Evolutionary conservation across 2,888 invertebrate species (phyloP).

Genomic region (Galeruca laticollis): DNA sequence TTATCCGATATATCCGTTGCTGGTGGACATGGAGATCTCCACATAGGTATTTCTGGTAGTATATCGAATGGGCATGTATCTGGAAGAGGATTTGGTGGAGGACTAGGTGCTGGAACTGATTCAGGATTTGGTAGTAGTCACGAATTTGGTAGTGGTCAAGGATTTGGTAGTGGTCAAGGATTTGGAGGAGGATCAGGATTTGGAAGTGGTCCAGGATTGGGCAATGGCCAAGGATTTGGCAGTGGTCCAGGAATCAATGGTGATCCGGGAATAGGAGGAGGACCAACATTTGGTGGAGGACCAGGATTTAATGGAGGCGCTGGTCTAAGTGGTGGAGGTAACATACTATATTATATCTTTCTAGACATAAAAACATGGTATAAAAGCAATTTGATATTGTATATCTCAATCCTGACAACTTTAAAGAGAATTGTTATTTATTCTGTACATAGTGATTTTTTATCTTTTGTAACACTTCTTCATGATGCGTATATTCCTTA

Average conservation of each 20-base stretch:
- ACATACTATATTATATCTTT: background rate
- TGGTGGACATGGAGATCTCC: conserved; percentile 30
- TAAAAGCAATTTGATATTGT: too few relatives aligned
- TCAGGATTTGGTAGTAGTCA: conserved; percentile 5
- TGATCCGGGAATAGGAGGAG: conserved; percentile 22
- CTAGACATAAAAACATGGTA: too few relatives aligned
- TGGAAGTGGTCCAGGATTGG: conserved; percentile 9
- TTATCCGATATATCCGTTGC: conserved; percentile 33
- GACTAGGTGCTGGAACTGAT: background rate
- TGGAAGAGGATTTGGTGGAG: conserved; percentile 22
- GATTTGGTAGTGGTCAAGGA: conserved; percentile 13
- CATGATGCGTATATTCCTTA: too few relatives aligned
- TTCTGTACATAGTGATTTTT: too few relatives aligned
- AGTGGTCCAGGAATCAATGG: conserved; percentile 19
- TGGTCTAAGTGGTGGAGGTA: conserved; percentile 23
- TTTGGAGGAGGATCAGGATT: conserved; percentile 8
- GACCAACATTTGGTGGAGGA: conserved; percentile 31
- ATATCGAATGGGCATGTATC: conserved; percentile 20
- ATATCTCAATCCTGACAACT: too few relatives aligned
- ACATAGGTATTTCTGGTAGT: conserved; percentile 19
- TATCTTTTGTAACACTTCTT: too few relatives aligned
- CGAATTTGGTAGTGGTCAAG: conserved; percentile 11
- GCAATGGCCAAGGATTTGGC: conserved; percentile 19
- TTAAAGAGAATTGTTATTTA: too few relatives aligned
- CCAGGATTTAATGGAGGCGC: conserved; percentile 26